Base-by-base conservation (phyloP, 2,888 invertebrate genomes). In the Drosophila affinis region DNA sequence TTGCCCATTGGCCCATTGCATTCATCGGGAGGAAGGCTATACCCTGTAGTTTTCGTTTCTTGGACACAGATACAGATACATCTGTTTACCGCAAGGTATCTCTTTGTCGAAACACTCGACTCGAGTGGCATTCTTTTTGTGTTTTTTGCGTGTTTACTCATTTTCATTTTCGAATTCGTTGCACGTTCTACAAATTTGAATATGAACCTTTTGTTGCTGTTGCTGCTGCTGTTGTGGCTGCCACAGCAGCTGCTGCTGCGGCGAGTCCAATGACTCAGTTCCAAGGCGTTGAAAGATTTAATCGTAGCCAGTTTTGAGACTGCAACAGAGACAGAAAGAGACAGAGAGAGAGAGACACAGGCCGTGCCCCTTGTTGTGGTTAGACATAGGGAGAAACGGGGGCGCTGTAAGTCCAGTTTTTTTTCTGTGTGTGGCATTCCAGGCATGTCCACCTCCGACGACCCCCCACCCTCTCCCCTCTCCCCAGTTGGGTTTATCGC, bases 161-260 rank as follows among this genome's bases (percentile, higher is more conserved):
- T 87, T 87, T 88, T 81, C 71, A 75, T 83, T 76, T 77, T 74
- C 61, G 62, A 80, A 87, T 84, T 84, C 83, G 84, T 64, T 88
- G 85, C 89, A 88, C 89, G 83, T 88, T 88, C 83, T 84, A 88
- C 81, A 87, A 88, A 84, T 84, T 84, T 84, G 89, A 88, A 88
- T 84, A 84, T 88, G 87, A 87, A 87, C 80, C 61, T 76, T 67
- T 76, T 68, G 51, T 60, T 48, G 58, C 48, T 57, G 57, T 27
- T 56, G 57, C 48, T 48, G 57, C 21, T 56, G 46, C 47, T 54
- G 61, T 39, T 52, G 60, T 44, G 58, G 72, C 53, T 67, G 69
- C 61, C 68, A 32, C 73, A 72, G 60, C 75, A 80, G 75, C 80
- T 80, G 81, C 81, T 61, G 57, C 48, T 58, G 57, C 39, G 34